These are phyloP conservation scores for Nasonia vitripennis DNA, from an alignment of 1,140 invertebrate species.

Conservation along the genomic window DNA sequence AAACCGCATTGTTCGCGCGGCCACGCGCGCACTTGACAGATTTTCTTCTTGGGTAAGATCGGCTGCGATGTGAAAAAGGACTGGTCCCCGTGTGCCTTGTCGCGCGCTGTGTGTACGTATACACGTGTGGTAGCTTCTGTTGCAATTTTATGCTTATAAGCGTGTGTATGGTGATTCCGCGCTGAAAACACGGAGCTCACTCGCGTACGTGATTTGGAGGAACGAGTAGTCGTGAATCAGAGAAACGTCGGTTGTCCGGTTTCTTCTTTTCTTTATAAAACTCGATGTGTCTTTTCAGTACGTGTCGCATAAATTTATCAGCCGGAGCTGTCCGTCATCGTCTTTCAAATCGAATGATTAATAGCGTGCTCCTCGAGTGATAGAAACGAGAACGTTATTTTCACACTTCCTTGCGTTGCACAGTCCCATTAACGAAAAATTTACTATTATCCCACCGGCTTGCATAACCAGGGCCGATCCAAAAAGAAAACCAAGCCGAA, in stretches of 20 bases:
- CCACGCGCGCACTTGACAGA: conserved; percentile 20
- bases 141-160: conserved; percentile 4
- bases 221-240: not conserved
- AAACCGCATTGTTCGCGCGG: conserved; percentile 42
- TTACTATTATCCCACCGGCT: not conserved
- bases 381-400: not conserved
- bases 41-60: not conserved
- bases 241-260: not conserved
- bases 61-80: not conserved
- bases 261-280: not conserved
- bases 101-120: not conserved
- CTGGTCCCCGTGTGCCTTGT: not conserved
- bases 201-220: not conserved
- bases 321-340: too few relatives aligned
- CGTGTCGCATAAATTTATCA: not conserved
- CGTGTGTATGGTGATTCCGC: not conserved
- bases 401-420: not conserved
- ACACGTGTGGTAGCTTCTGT: not conserved
- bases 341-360: too few relatives aligned
- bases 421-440: not conserved
- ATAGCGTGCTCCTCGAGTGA: too few relatives aligned
- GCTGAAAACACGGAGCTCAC: not conserved
- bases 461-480: not conserved
- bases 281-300: not conserved
- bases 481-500: not conserved